Percentiles rank a stretch among this genome's conserved stretches.
Evolutionary conservation across 1,140 invertebrate genomes (phyloP).

Genomic region (Steinernema khuongi): DNA sequence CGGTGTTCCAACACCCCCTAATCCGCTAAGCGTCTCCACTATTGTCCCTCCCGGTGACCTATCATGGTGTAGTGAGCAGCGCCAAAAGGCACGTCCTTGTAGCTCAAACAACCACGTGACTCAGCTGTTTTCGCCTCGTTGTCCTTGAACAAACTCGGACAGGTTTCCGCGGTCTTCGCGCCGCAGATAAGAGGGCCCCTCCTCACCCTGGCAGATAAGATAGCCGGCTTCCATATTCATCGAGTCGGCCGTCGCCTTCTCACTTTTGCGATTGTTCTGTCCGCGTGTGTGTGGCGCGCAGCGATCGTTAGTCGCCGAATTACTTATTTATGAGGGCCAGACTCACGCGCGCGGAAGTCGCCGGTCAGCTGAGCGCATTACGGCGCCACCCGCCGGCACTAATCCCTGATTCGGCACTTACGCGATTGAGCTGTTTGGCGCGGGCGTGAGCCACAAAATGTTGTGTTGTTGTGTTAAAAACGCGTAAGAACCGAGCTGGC

Average conservation of each 20-base stretch:
- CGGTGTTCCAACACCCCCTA: no score
- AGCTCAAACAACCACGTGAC: no score
- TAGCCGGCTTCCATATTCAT: background rate
- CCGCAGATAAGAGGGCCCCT: background rate
- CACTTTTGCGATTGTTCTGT: background rate
- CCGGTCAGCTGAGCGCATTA: background rate
- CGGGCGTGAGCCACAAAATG: no score
- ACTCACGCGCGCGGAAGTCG: conserved; percentile 4
- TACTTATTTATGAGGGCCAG: conserved; percentile 13
- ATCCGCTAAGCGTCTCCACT: no score
- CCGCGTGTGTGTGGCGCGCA: background rate
- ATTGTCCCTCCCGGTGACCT: no score
- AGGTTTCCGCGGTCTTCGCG: background rate
- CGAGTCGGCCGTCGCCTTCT: background rate
- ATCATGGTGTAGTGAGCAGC: no score
- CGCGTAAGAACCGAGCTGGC: no score
- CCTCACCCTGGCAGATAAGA: background rate
- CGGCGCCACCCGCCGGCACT: background rate
- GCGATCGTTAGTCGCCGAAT: conserved; percentile 16
- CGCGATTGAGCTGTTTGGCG: no score
- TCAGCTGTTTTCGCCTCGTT: background rate
- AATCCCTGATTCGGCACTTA: no score
- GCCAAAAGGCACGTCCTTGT: no score
- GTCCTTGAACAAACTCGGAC: conserved; percentile 6
- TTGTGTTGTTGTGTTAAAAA: no score